Percentiles rank a stretch among this genome's conserved stretches.
Conservation (phyloP, 2,888 invertebrate genomes). For the Trissolcus japonicus region DNA sequence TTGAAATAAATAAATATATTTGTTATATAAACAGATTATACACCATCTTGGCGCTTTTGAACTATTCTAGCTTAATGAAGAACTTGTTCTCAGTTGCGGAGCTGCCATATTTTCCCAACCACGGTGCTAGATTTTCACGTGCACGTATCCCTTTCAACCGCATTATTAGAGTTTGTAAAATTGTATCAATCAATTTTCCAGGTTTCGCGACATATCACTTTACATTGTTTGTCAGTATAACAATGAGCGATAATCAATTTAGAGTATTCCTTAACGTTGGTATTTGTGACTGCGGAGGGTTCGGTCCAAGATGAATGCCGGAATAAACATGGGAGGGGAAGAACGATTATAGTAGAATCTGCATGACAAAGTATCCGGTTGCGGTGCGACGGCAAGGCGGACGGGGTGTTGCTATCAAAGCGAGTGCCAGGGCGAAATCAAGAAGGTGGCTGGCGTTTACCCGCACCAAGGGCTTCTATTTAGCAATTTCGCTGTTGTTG, state of each 20-base stretch:
- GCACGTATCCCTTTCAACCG: too few relatives aligned
- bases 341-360: constrained; percentile 53
- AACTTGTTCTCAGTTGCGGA: too few relatives aligned
- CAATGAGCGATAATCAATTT: constrained; percentile 53
- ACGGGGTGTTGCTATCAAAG: constrained; percentile 47
- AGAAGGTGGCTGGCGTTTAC: constrained; percentile 42
- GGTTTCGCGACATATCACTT: constrained; percentile 26
- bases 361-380: constrained; percentile 53
- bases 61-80: too few relatives aligned
- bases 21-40: too few relatives aligned
- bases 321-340: constrained; percentile 36
- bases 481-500: constrained; percentile 36
- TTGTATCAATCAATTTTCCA: constrained; percentile 25
- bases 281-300: constrained; percentile 48
- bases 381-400: constrained; percentile 3
- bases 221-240: constrained; percentile 30
- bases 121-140: too few relatives aligned
- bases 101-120: too few relatives aligned
- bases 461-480: constrained; percentile 32
- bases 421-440: constrained; percentile 43
- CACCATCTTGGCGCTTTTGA: too few relatives aligned
- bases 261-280: constrained; percentile 42
- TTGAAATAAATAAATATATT: too few relatives aligned
- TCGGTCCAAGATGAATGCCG: constrained; percentile 48
- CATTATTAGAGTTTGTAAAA: constrained; percentile 7